Evolutionary conservation across 2,113 vertebrate genomes (phyloP), one percentile per base, ranked within the genome.

Genomic region (Myodes glareolus): DNA sequence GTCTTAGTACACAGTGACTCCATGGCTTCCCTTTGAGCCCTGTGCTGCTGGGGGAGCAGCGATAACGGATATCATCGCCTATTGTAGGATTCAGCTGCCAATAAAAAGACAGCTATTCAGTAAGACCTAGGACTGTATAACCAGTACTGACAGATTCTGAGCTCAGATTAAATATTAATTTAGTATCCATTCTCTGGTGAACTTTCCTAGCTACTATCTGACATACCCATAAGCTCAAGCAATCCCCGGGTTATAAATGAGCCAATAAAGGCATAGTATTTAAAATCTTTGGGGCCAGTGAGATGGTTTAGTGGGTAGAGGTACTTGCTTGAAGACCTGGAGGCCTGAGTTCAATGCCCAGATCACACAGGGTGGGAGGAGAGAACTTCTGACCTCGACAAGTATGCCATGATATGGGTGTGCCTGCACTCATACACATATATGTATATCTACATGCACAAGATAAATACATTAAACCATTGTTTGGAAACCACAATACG

Each of bases 161-260:
- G 50, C 75, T 88, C 47, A 94, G 88, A 92, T 87, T 52, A 90
- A 96, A 39, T 70, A 76, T 65, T 97, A 88, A 75, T 94, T 94
- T 92, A 52, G 29, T 6, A 78, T 31, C 36, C 8, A 55, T 5
- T 63, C 29, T 93, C 45, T 68, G 3, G 55, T 86, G 97, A 87
- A 94, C 55, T 89, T 42, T 76, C 17, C 27, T 68, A 90, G n/a
- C 82, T 25, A 61, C n/a, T 94, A 17, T 90, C 87, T 82, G 61
- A 84, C 25, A 87, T 63, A 90, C 31, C 16, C 7, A 13, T 92
- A 94, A 76, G 16, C 88, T 97, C 72, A 95, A 77, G 50, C 25
- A 89, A 63, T 87, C 27, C 23, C 1, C 63, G 90, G 81, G 21
- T 97, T 93, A 55, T 67, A 91, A 82, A 87, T 75, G 68, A 68